phyloP scores from a whole-genome alignment of 92 coral and sea anemone species.

The Actinernus sp. region DNA sequence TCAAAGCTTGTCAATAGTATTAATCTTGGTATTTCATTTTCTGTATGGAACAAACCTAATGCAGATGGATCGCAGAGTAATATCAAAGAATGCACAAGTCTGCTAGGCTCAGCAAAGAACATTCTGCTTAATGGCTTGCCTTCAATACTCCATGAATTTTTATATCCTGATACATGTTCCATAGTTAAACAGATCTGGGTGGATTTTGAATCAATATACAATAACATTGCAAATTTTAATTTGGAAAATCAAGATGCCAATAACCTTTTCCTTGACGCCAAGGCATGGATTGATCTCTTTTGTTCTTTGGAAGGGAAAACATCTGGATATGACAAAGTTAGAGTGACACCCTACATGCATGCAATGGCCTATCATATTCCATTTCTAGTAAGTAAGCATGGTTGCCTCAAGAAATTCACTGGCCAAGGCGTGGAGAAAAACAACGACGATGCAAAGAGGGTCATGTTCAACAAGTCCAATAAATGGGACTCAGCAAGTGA shows the following conservation, averaged over 20 bases:
- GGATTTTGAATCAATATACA: conserved; percentile 31
- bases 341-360: conserved; percentile 71
- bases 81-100: conserved; percentile 15
- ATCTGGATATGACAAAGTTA: conserved; percentile 43
- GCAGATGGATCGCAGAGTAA: conserved; percentile 72
- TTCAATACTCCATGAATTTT: conserved; percentile 31
- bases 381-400: conserved; percentile 40
- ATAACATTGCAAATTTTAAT: conserved; percentile 37
- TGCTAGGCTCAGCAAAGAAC: conserved; percentile 1
- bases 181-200: conserved; percentile 59
- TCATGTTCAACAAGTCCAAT: conserved; percentile 41
- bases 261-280: neutral
- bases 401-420: conserved; percentile 55
- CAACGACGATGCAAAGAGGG: conserved; percentile 58
- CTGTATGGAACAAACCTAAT: conserved; percentile 66
- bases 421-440: conserved; percentile 73
- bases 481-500: conserved; percentile 64
- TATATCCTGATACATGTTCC: conserved; percentile 42
- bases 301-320: conserved; percentile 3
- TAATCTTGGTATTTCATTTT: conserved; percentile 12
- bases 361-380: conserved; percentile 41
- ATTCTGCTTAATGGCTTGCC: conserved; percentile 43
- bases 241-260: neutral
- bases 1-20: conserved; percentile 22
- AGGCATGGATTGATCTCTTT: neutral